Conservation (phyloP, 2,888 invertebrate genomes). For the Trachelus tabidus region DNA sequence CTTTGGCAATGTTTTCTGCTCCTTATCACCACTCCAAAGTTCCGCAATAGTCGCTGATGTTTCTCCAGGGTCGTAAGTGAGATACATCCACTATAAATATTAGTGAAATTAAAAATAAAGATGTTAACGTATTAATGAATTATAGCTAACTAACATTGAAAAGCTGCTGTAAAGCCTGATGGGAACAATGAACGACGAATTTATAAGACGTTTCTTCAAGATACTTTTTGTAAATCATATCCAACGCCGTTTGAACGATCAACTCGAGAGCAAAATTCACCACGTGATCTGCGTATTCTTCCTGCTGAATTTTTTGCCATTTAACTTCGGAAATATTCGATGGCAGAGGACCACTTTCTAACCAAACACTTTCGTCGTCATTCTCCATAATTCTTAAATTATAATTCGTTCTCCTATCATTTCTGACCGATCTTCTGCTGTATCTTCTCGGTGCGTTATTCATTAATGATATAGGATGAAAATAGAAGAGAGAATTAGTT, state of each 20-base stretch:
- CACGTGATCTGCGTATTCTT: slow-evolving; percentile 7
- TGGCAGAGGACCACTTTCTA: not conserved
- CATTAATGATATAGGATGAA: not conserved
- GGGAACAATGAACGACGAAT: not conserved
- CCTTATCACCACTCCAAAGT: not conserved
- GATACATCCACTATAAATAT: slow-evolving; percentile 9
- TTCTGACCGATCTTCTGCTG: not conserved
- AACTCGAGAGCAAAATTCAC: slow-evolving; percentile 13
- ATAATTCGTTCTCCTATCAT: not conserved
- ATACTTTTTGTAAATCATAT: slow-evolving; percentile 11
- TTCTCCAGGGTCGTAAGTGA: slow-evolving; percentile 16
- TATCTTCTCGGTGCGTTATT: not conserved
- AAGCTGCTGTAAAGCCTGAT: not conserved
- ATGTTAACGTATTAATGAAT: not conserved
- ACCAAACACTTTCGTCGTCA: not conserved
- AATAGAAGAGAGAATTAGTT: not conserved
- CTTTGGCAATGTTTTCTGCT: not conserved
- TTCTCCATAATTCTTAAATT: not conserved
- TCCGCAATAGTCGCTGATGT: slow-evolving; percentile 10
- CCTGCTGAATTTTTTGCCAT: slow-evolving; percentile 13
- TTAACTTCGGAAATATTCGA: not conserved
- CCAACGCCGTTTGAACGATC: slow-evolving; percentile 11
- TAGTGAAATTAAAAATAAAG: not conserved
- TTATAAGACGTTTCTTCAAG: not conserved
- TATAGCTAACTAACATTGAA: not conserved